Evolutionary conservation across 2,797 vertebrate species (phyloP).

Genomic region (Silurus lanzhouensis): DNA sequence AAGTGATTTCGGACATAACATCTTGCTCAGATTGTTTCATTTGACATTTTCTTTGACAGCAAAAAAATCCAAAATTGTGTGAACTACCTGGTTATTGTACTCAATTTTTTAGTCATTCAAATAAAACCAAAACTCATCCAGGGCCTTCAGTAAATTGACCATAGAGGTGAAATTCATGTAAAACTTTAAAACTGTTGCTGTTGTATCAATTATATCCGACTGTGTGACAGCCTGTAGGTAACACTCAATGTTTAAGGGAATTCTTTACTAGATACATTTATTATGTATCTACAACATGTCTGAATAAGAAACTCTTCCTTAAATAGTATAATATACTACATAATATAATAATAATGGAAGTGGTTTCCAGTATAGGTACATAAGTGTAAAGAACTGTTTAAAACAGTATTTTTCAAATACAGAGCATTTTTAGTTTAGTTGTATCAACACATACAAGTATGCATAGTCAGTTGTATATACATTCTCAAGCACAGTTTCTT

Average conservation of each 20-base stretch:
- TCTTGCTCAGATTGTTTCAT: conserved; percentile 63
- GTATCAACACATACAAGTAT: neutral
- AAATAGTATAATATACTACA: no score
- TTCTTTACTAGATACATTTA: neutral
- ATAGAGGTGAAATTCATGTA: neutral
- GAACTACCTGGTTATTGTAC: conserved; percentile 36
- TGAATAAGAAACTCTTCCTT: neutral
- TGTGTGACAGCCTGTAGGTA: neutral
- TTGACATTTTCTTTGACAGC: conserved; percentile 57
- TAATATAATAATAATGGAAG: neutral
- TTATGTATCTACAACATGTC: neutral
- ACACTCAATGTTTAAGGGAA: neutral
- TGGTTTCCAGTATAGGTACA: neutral
- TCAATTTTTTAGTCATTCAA: conserved; percentile 49
- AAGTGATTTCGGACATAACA: conserved; percentile 70
- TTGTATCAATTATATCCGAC: neutral
- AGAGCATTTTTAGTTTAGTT: neutral
- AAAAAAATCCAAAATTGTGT: conserved; percentile 42
- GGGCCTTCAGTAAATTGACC: neutral
- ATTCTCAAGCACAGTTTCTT: neutral
- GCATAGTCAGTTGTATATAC: neutral
- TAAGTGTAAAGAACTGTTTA: neutral
- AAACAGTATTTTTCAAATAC: neutral
- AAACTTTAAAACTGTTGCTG: neutral
- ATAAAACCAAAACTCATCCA: neutral